These are phyloP conservation scores for Ceratina calcarata DNA, from an alignment of 1,140 invertebrate genomes.

Conservation along the genomic window DNA sequence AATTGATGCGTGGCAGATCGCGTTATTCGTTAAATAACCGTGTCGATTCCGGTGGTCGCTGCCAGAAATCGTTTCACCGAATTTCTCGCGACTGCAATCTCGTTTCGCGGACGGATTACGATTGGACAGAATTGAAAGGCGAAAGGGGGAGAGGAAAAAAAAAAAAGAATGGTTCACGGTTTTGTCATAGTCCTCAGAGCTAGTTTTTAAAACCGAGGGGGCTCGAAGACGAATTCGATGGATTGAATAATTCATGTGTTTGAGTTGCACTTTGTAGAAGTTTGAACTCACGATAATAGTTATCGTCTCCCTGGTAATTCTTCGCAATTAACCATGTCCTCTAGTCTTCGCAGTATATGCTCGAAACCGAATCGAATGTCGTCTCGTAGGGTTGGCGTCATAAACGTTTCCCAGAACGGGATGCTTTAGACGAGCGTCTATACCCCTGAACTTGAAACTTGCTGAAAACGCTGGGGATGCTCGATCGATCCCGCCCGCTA, in stretches of 20 bases:
- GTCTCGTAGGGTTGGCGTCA: not conserved
- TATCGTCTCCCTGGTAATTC: conserved; percentile 36
- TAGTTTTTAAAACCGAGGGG: no score
- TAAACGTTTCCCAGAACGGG: not conserved
- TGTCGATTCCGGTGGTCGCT: conserved; percentile 27
- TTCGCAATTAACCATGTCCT: conserved; percentile 20
- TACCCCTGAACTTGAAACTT: not conserved
- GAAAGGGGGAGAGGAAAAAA: no score
- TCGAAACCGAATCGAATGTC: no score
- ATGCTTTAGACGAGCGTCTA: not conserved
- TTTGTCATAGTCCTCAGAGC: no score
- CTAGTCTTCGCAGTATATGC: no score
- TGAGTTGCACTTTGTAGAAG: conserved; percentile 10
- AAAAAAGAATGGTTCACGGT: not conserved
- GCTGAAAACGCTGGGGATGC: not conserved
- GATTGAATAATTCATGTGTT: conserved; percentile 12
- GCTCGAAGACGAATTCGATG: not conserved
- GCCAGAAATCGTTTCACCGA: conserved; percentile 17
- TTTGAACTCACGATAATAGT: conserved; percentile 1
- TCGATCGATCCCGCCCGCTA: no score
- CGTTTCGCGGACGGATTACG: not conserved
- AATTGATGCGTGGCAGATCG: conserved; percentile 37
- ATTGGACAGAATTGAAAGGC: not conserved
- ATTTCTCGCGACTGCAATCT: not conserved
- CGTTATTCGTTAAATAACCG: conserved; percentile 47